Evolutionary conservation across 1,140 invertebrate genomes (phyloP), one percentile per base, ranked within the genome.

Genomic region (Himalopsyche phryganea): DNA sequence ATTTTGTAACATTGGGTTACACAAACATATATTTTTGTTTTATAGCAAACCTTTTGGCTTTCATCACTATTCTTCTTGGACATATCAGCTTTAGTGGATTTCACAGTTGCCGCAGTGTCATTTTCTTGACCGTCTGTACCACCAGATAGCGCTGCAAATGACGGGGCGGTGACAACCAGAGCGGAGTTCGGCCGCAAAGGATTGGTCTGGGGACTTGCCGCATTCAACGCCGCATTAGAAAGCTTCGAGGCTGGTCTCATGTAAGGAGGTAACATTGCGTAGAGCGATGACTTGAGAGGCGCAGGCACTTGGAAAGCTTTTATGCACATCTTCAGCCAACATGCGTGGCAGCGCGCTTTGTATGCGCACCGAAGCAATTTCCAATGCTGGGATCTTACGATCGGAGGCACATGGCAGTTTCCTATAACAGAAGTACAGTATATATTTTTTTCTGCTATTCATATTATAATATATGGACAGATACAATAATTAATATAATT

Each of bases 281-380:
- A 81, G 53, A 89, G 70, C 49, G 83, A 81, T 50, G 82, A 73
- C 66, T 83, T 82, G 46, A 89, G 77, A 10, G 77, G 80, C 38
- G 80, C 72, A 49, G 89, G 86, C 66, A 92, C 83, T 71, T 89
- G 85, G 71, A 91, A 90, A 44, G 85, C 83, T 62, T 86, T 83
- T 11, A 93, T 70, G 70, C 90, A 92, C 77, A 90, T 84, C 71
- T 90, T 90, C 2, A 94, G 75, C 90, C 90, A 92, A 69, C 91
- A 94, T n/a, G 89, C 89, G 51, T 87, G 84, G 74, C 91, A 92
- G 36, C 89, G 74, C 40, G 83, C 80, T 66, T 84, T 86, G 66
- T 87, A 87, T 40, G 85, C 81, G 67, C 84, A 85, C 68, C 81
- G 80, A 68, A 81, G 77, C 66, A 86, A 71, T 69, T 89, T 89